Percentiles rank a stretch among this genome's conserved stretches.
Conservation (phyloP, 2,888 invertebrate genomes). For the Mythimna vitellina region DNA sequence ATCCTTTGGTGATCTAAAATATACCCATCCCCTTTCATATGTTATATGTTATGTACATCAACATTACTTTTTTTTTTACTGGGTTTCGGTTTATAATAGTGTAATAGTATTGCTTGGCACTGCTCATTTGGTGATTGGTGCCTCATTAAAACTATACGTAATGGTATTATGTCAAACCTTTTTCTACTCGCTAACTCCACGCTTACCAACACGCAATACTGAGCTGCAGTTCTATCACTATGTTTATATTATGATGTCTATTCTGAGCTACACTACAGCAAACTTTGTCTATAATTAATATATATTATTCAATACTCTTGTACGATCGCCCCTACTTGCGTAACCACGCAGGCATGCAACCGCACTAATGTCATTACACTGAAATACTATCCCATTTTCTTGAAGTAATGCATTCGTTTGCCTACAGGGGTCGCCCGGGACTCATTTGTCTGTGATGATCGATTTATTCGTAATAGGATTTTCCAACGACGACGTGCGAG, state of each 20-base stretch:
- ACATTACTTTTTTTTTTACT: not conserved
- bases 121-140: not conserved
- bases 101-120: slow-evolving; percentile 18
- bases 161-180: slow-evolving; percentile 40
- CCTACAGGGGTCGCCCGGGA: slow-evolving; percentile 44
- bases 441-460: slow-evolving; percentile 55
- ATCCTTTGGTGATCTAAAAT: slow-evolving; percentile 33
- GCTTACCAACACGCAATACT: slow-evolving; percentile 32
- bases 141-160: slow-evolving; percentile 26
- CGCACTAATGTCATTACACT: slow-evolving; percentile 63
- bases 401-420: slow-evolving; percentile 58
- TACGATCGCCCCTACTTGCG: slow-evolving; percentile 23
- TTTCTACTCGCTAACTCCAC: slow-evolving; percentile 23
- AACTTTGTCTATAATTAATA: slow-evolving; percentile 35
- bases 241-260: slow-evolving; percentile 43
- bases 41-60: not conserved
- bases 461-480: slow-evolving; percentile 67
- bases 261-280: slow-evolving; percentile 40
- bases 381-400: slow-evolving; percentile 62
- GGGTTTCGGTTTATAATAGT: slow-evolving; percentile 20
- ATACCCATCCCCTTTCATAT: slow-evolving; percentile 4
- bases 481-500: slow-evolving; percentile 51
- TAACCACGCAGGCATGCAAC: slow-evolving; percentile 47
- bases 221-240: slow-evolving; percentile 11
- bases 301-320: slow-evolving; percentile 45